Conservation (phyloP, 2,888 invertebrate species). For the Campaea margaritaria region DNA sequence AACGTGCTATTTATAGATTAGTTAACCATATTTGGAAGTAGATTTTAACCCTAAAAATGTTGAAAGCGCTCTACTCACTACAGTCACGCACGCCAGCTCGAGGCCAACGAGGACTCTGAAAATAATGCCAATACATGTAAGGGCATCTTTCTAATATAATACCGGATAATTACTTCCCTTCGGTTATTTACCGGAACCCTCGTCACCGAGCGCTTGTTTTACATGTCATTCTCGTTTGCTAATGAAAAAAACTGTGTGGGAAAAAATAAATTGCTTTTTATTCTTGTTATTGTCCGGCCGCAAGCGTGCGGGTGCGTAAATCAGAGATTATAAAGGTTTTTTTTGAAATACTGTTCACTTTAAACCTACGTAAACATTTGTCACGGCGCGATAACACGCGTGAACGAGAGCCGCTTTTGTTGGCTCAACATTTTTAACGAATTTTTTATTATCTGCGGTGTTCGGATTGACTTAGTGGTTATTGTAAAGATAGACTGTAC, state of each 20-base stretch:
- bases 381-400: slow-evolving; percentile 58
- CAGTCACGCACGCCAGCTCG: background rate
- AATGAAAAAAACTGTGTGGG: slow-evolving; percentile 78
- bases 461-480: slow-evolving; percentile 4
- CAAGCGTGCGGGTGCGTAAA: slow-evolving; percentile 70
- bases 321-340: slow-evolving; percentile 75
- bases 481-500: too few relatives aligned
- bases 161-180: slow-evolving; percentile 74
- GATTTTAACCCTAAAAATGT: too few relatives aligned
- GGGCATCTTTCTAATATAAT: slow-evolving; percentile 46
- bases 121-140: slow-evolving; percentile 31
- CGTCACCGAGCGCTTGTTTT: slow-evolving; percentile 78
- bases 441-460: slow-evolving; percentile 28
- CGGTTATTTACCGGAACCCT: slow-evolving; percentile 77
- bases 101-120: background rate
- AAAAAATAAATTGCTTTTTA: slow-evolving; percentile 81
- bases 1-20: too few relatives aligned
- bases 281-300: slow-evolving; percentile 78
- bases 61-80: too few relatives aligned
- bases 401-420: slow-evolving; percentile 36
- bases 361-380: slow-evolving; percentile 66
- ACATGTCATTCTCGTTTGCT: slow-evolving; percentile 82
- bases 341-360: slow-evolving; percentile 67
- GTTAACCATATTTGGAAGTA: too few relatives aligned
- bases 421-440: slow-evolving; percentile 29